Evolutionary conservation across 2,113 vertebrate genomes (phyloP).

Genomic region (Lontra canadensis): DNA sequence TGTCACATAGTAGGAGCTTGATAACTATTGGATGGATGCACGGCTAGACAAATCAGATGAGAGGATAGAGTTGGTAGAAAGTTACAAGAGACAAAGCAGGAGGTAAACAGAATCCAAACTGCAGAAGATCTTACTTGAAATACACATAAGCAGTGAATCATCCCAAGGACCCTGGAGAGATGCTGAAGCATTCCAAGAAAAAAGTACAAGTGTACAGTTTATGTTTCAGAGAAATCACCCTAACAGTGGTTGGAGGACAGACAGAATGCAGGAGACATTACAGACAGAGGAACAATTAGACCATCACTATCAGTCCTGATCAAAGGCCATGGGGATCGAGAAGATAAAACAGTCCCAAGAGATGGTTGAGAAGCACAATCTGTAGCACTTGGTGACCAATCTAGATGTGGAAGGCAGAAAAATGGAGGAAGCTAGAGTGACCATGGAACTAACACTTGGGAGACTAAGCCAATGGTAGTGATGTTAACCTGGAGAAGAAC

Average conservation of each 20-base stretch:
- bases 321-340: not conserved
- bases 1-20: not conserved
- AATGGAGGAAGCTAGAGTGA: not conserved
- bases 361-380: not conserved
- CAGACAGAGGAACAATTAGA: not conserved
- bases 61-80: not conserved
- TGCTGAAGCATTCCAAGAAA: not conserved
- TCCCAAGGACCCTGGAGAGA: not conserved
- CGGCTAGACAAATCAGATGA: not conserved
- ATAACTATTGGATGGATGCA: not conserved
- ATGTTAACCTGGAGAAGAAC: not conserved
- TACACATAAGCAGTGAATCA: not conserved
- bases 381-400: not conserved
- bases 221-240: not conserved
- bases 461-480: too few relatives aligned
- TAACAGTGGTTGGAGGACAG: not conserved
- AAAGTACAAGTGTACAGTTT: not conserved
- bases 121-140: not conserved
- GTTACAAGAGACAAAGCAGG: not conserved
- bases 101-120: not conserved
- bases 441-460: too few relatives aligned
- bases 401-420: not conserved
- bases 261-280: not conserved
- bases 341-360: not conserved
- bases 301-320: rapidly evolving